Conservation (phyloP, 1,140 invertebrate genomes). For the Oncopodura yosiiana region DNA sequence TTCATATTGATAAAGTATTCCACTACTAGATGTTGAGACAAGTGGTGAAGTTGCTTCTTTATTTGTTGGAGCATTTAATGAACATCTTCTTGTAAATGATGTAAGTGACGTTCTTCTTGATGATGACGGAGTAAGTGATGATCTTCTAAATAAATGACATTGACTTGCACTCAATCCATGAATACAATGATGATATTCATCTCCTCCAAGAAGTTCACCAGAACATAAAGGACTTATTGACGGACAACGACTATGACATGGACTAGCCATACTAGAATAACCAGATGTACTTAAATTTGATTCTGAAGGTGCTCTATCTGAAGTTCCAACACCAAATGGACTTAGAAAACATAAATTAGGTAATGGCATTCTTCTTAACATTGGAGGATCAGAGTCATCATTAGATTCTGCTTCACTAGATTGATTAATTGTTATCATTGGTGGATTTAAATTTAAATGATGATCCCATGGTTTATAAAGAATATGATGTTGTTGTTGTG, state of each 20-base stretch:
- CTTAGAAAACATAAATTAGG: slow-evolving; percentile 61
- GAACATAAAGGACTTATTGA: slow-evolving; percentile 64
- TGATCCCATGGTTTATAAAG: slow-evolving; percentile 25
- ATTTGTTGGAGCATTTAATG: slow-evolving; percentile 16
- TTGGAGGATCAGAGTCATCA: slow-evolving; percentile 50
- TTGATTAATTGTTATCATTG: slow-evolving; percentile 61
- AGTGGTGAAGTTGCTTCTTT: slow-evolving; percentile 24
- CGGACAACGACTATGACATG: slow-evolving; percentile 61
- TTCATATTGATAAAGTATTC: background rate
- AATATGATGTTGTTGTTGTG: background rate
- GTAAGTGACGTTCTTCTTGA: slow-evolving; percentile 21
- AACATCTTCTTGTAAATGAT: slow-evolving; percentile 20
- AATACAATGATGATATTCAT: slow-evolving; percentile 43
- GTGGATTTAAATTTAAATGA: slow-evolving; percentile 45
- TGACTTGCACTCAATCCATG: slow-evolving; percentile 32
- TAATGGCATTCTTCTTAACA: slow-evolving; percentile 22
- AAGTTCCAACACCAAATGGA: slow-evolving; percentile 61
- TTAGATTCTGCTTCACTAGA: slow-evolving; percentile 62
- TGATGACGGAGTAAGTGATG: slow-evolving; percentile 39
- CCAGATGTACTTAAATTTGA: slow-evolving; percentile 69
- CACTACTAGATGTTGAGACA: slow-evolving; percentile 5
- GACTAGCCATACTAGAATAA: slow-evolving; percentile 71
- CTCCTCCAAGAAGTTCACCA: slow-evolving; percentile 56
- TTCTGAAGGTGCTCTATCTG: slow-evolving; percentile 61
- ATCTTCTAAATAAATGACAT: slow-evolving; percentile 16